A percentile compares a stretch with the other conserved stretches of the same genome.
Evolutionary conservation across 2,888 invertebrate genomes (phyloP).

Genomic region (Anaspis maculata): DNA sequence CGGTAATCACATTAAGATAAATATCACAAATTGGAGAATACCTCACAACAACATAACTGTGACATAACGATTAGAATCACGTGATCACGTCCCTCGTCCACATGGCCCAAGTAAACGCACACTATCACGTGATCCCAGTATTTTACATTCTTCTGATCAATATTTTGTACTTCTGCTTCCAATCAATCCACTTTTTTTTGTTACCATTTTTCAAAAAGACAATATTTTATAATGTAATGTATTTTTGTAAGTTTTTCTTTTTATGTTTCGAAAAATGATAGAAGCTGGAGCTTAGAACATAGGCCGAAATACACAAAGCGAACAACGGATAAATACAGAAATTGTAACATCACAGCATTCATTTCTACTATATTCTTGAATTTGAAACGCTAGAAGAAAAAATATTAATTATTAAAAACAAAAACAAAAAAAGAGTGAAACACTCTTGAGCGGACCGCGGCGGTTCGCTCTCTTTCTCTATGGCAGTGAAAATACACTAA

Average conservation of each 20-base stretch:
- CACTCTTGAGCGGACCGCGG: too few species aligned
- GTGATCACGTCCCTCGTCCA: too few species aligned
- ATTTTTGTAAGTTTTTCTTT: conserved; percentile 10
- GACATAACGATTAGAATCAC: conserved; percentile 35
- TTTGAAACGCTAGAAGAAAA: neutral
- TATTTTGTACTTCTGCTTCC: conserved; percentile 26
- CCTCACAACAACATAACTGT: conserved; percentile 35
- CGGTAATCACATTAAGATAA: conserved; percentile 42
- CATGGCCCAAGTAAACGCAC: too few species aligned
- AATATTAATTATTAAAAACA: conserved; percentile 2
- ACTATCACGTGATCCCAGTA: too few species aligned
- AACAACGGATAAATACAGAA: conserved; percentile 35
- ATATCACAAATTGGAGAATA: conserved; percentile 42
- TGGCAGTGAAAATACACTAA: conserved; percentile 36
- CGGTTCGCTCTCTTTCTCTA: too few species aligned
- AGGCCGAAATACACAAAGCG: conserved; percentile 20
- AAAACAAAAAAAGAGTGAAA: too few species aligned
- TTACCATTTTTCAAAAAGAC: neutral
- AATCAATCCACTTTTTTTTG: conserved; percentile 17
- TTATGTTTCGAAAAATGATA: conserved; percentile 9
- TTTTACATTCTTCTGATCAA: conserved; percentile 21
- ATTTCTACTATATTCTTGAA: conserved; percentile 6
- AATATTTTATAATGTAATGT: conserved; percentile 3
- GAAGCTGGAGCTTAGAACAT: conserved; percentile 13
- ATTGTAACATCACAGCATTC: conserved; percentile 37